Percentiles rank a stretch among this genome's conserved stretches.
Conservation (phyloP, 2,797 vertebrate species). For the Craterocephalus amniculus region DNA sequence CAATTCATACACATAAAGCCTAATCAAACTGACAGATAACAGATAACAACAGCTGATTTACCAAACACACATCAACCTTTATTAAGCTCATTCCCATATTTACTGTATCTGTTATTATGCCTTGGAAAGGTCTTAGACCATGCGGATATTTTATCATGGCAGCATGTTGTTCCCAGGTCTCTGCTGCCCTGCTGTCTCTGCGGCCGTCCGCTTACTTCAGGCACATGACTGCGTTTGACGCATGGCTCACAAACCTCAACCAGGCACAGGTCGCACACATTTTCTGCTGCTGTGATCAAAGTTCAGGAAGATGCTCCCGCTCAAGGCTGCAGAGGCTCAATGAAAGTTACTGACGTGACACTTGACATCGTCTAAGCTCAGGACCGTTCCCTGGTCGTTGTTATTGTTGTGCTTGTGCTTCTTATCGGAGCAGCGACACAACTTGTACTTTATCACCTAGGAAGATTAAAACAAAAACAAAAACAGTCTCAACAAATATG, state of each 20-base stretch:
- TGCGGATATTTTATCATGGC: constrained; percentile 48
- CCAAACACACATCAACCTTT: constrained; percentile 34
- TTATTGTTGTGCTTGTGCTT: constrained; percentile 91
- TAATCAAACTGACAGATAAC: constrained; percentile 28
- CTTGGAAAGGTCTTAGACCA: constrained; percentile 59
- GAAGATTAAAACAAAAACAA: constrained; percentile 20
- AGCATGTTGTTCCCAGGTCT: constrained; percentile 27
- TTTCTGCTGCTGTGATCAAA: constrained; percentile 32
- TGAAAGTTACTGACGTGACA: constrained; percentile 93
- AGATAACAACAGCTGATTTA: constrained; percentile 32
- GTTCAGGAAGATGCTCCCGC: constrained; percentile 27
- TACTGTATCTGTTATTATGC: constrained; percentile 42
- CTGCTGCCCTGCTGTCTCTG: constrained; percentile 22
- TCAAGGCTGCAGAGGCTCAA: constrained; percentile 49
- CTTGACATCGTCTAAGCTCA: constrained; percentile 96
- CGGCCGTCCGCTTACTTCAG: constrained; percentile 7
- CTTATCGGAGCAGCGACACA: constrained; percentile 91
- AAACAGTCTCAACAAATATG: neutral
- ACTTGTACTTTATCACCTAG: constrained; percentile 93
- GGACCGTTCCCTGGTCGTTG: constrained; percentile 90
- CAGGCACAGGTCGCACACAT: constrained; percentile 45
- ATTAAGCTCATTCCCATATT: constrained; percentile 28
- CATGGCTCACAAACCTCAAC: constrained; percentile 19
- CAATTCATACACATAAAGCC: constrained; percentile 26
- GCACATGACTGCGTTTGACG: neutral